Conservation (phyloP, 1,140 invertebrate species). For the Eriosoma lanigerum region DNA sequence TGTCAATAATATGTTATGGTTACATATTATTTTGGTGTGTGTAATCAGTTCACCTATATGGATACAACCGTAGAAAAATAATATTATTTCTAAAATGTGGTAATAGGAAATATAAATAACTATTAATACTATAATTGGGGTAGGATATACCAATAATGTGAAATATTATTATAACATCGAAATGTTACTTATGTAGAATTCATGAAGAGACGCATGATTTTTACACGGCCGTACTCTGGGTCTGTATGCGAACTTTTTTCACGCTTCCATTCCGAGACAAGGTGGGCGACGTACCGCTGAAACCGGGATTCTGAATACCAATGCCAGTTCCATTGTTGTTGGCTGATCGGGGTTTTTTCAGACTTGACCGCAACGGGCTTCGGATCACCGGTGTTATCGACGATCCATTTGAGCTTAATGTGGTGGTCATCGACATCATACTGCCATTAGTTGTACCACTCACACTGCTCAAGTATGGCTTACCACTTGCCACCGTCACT, state of each 20-base stretch:
- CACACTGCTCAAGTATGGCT: conserved; percentile 64
- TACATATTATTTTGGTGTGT: too few relatives aligned
- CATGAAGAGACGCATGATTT: too few relatives aligned
- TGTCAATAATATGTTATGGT: too few relatives aligned
- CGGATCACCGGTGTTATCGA: conserved; percentile 63
- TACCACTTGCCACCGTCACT: conserved; percentile 79
- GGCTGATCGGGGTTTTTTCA: conserved; percentile 74
- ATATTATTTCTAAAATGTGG: too few relatives aligned
- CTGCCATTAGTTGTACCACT: conserved; percentile 62
- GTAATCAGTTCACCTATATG: too few relatives aligned
- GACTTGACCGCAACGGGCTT: conserved; percentile 73
- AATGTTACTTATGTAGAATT: too few relatives aligned
- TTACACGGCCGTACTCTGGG: conserved; percentile 78
- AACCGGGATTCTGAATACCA: conserved; percentile 84
- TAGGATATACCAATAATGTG: too few relatives aligned
- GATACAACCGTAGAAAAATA: too few relatives aligned
- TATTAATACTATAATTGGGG: too few relatives aligned
- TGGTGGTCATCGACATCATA: conserved; percentile 73
- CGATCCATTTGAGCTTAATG: conserved; percentile 66
- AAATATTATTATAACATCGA: too few relatives aligned
- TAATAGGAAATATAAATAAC: too few relatives aligned
- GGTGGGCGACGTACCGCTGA: conserved; percentile 76
- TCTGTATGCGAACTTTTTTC: conserved; percentile 85
- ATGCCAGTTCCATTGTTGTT: conserved; percentile 58
- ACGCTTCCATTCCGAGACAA: conserved; percentile 78